phyloP scores from a whole-genome alignment of 2,888 invertebrate species.

The Drosophila silvestris region DNA sequence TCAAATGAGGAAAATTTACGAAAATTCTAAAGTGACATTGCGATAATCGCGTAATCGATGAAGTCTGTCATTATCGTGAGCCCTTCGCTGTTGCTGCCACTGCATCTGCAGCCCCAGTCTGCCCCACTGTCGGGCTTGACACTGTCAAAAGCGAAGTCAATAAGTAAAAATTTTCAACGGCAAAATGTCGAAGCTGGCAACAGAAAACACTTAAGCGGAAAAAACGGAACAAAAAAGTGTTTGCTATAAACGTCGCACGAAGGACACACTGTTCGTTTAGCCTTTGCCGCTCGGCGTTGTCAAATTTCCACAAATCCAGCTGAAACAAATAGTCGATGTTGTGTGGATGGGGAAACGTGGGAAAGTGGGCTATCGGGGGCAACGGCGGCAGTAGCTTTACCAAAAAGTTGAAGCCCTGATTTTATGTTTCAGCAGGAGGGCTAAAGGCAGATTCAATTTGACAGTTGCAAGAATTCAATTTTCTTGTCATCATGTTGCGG shows the following conservation, averaged over 20 bases:
- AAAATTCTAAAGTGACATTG: slow-evolving; percentile 77
- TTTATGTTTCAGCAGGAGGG: slow-evolving; percentile 34
- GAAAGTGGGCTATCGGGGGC: background rate
- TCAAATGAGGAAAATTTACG: slow-evolving; percentile 67
- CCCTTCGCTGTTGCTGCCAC: slow-evolving; percentile 31
- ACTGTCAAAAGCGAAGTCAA: slow-evolving; percentile 67
- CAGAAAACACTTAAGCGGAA: slow-evolving; percentile 62
- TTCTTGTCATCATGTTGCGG: slow-evolving; percentile 81
- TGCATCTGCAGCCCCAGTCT: slow-evolving; percentile 2
- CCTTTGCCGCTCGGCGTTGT: slow-evolving; percentile 50
- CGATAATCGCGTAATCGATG: slow-evolving; percentile 81
- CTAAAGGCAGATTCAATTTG: slow-evolving; percentile 75
- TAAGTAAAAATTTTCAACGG: slow-evolving; percentile 68
- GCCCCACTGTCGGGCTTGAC: slow-evolving; percentile 6
- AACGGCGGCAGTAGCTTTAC: slow-evolving; percentile 25
- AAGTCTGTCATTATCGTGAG: slow-evolving; percentile 80
- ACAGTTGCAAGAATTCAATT: slow-evolving; percentile 81
- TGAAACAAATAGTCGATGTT: slow-evolving; percentile 39
- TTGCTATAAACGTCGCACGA: slow-evolving; percentile 26
- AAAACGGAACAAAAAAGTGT: slow-evolving; percentile 34
- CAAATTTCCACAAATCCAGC: slow-evolving; percentile 41
- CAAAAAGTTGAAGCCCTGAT: slow-evolving; percentile 63
- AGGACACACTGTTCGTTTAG: slow-evolving; percentile 38
- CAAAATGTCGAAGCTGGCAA: slow-evolving; percentile 49
- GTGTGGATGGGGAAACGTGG: background rate